A percentile compares a stretch with the other conserved stretches of the same genome.
Evolutionary conservation across 1,140 invertebrate species (phyloP).

Genomic region (Achroia grisella): DNA sequence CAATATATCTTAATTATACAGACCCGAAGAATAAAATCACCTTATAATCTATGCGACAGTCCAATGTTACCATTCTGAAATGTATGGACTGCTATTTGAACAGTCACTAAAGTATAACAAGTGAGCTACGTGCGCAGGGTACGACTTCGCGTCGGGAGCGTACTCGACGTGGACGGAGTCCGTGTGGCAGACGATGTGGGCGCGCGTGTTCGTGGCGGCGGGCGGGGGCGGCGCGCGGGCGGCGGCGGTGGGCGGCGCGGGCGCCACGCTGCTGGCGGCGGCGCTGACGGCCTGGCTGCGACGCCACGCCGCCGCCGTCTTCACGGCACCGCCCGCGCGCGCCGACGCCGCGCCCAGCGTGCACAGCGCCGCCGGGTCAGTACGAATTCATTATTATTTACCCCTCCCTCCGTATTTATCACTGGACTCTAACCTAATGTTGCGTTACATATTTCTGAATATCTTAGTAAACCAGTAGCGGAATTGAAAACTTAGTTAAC

Average conservation of each 20-base stretch:
- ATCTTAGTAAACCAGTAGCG: too few species aligned
- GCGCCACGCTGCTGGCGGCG: slow-evolving; percentile 79
- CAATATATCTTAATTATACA: too few species aligned
- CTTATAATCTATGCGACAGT: too few species aligned
- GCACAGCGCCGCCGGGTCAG: slow-evolving; percentile 34
- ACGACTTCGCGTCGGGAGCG: slow-evolving; percentile 84
- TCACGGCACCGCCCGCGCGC: slow-evolving; percentile 37
- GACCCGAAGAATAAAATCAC: too few species aligned
- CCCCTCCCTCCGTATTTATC: too few species aligned
- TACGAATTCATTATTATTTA: too few species aligned
- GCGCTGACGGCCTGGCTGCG: slow-evolving; percentile 81
- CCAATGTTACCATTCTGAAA: too few species aligned
- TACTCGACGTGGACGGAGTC: slow-evolving; percentile 96
- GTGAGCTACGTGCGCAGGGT: slow-evolving; percentile 72
- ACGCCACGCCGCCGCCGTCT: slow-evolving; percentile 77
- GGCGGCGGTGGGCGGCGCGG: slow-evolving; percentile 78
- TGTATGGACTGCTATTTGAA: too few species aligned
- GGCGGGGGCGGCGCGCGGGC: slow-evolving; percentile 79
- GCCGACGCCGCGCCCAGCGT: slow-evolving; percentile 15
- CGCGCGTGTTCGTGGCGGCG: slow-evolving; percentile 89
- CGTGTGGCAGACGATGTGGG: slow-evolving; percentile 83
- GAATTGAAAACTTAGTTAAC: too few species aligned
- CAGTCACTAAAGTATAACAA: too few species aligned
- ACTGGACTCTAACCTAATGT: too few species aligned
- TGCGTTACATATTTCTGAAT: too few species aligned